Conservation (phyloP, 2,888 invertebrate species). For the Drosophila mulleri region DNA sequence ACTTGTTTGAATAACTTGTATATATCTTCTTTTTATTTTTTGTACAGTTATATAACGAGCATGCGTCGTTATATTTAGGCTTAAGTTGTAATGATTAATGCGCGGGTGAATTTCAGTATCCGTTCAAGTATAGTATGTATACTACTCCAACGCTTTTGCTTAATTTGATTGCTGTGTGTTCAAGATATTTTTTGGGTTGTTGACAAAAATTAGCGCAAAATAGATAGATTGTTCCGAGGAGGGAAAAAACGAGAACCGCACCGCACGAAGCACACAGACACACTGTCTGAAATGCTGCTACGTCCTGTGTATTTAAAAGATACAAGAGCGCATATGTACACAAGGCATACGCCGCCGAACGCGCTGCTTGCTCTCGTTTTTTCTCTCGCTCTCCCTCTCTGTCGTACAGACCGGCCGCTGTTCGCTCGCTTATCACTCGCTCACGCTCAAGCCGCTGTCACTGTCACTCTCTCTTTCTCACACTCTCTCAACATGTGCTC, state of each 20-base stretch:
- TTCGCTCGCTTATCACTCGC: conserved; percentile 53
- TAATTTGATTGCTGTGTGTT: conserved; percentile 70
- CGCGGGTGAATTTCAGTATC: conserved; percentile 54
- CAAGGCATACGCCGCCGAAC: conserved; percentile 11
- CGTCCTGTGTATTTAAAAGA: conserved; percentile 81
- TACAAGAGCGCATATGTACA: conserved; percentile 34
- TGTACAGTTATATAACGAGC: conserved; percentile 78
- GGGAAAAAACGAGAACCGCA: conserved; percentile 77
- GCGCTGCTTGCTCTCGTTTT: conserved; percentile 45
- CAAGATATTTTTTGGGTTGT: conserved; percentile 66
- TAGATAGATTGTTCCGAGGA: conserved; percentile 57
- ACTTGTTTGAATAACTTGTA: conserved; percentile 38
- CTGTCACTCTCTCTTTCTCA: conserved; percentile 28
- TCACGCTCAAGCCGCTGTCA: conserved; percentile 38
- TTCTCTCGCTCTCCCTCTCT: conserved; percentile 24
- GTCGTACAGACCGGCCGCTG: conserved; percentile 39
- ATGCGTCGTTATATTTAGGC: conserved; percentile 58
- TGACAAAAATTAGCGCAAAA: conserved; percentile 79
- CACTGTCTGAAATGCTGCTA: conserved; percentile 75
- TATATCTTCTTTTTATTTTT: conserved; percentile 16
- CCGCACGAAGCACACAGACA: conserved; percentile 83
- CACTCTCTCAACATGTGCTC: conserved; percentile 34
- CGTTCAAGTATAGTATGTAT: conserved; percentile 45
- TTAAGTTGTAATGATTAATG: conserved; percentile 60
- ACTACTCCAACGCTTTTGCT: conserved; percentile 47